Evolutionary conservation across 2,888 invertebrate species (phyloP), one percentile per base, ranked within the genome.

Genomic region (Eupithecia pulchellata): DNA sequence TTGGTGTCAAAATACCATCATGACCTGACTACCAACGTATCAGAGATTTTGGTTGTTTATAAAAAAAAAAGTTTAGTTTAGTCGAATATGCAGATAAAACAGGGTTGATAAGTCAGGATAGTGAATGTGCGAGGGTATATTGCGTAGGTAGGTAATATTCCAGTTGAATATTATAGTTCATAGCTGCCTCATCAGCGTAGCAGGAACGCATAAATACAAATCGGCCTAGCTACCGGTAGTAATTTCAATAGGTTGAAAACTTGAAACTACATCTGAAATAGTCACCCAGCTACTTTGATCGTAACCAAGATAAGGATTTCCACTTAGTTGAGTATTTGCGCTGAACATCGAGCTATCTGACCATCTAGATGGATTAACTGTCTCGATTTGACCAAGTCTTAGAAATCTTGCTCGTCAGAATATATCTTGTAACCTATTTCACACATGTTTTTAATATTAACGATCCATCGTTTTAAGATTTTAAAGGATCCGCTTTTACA

Each of bases 351-450:
- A 52, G 55, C 66, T 76, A 77, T 76, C 78, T 70, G 36, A 42
- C 61, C 72, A 80, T 82, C 82, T 79, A 47, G 75, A 75, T 74
- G 76, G 74, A 77, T 78, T 81, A 79, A 77, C 75, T 76, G 73
- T 74, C 67, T 68, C 72, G 74, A 81, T 79, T 79, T 77, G 75
- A n/a, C 78, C 70, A 76, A 65, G 47, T 61, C 4, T 13, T 34
- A 32, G 61, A 32, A 34, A 61, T 61, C 34, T 52, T 14, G 60
- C 25, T 25, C 52, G 25, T 52, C 52, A 52, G 47, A 47, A 52
- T 11, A 47, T 47, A 47, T 52, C 11, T 52, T 25, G 52, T 25
- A 52, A 52, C 52, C 25, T 57, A 29, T 57, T 57, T 57, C 29
- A 17, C 29, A 57, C 25, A 25, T 39, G 2, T 52, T 20, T 47